Percentiles rank a stretch among this genome's conserved stretches.
phyloP scores from a whole-genome alignment of 1,140 invertebrate genomes.

The Oryzaephilus surinamensis region DNA sequence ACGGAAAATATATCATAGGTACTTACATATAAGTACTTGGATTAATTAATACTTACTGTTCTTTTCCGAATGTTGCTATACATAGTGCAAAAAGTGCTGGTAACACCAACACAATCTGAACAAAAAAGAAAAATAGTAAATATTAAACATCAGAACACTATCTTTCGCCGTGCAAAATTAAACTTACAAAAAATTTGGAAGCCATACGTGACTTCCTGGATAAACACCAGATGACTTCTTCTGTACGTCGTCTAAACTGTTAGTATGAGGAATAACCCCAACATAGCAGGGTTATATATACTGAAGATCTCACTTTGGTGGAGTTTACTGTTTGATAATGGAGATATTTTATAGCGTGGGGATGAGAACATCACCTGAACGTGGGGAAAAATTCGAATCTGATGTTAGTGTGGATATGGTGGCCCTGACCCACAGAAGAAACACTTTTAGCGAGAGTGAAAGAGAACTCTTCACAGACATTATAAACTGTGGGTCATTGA shows the following conservation, averaged over 20 bases:
- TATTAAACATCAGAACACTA: background rate
- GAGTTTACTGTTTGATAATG: slow-evolving; percentile 7
- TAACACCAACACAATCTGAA: slow-evolving; percentile 25
- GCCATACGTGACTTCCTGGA: slow-evolving; percentile 23
- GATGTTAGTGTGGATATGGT: slow-evolving; percentile 6
- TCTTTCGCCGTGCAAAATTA: background rate
- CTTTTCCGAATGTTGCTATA: slow-evolving; percentile 29
- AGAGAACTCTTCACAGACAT: too few species aligned
- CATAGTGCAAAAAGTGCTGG: slow-evolving; percentile 14
- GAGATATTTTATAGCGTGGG: slow-evolving; percentile 17
- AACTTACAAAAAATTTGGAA: slow-evolving; percentile 29
- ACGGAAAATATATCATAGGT: too few species aligned
- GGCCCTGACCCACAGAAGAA: slow-evolving; percentile 22
- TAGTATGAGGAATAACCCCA: slow-evolving; percentile 12
- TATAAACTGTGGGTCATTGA: too few species aligned
- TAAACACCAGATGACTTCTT: slow-evolving; percentile 12
- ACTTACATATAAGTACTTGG: too few species aligned
- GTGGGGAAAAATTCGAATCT: too few species aligned
- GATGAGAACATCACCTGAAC: too few species aligned
- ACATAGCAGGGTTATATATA: slow-evolving; percentile 23
- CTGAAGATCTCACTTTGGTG: slow-evolving; percentile 13
- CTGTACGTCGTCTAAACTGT: slow-evolving; percentile 5
- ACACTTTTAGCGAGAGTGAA: slow-evolving; percentile 21
- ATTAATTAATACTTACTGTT: slow-evolving; percentile 34
- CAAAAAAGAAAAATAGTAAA: slow-evolving; percentile 10